Evolutionary conservation across 2,113 vertebrate genomes (phyloP).

Genomic region (Origma solitaria): DNA sequence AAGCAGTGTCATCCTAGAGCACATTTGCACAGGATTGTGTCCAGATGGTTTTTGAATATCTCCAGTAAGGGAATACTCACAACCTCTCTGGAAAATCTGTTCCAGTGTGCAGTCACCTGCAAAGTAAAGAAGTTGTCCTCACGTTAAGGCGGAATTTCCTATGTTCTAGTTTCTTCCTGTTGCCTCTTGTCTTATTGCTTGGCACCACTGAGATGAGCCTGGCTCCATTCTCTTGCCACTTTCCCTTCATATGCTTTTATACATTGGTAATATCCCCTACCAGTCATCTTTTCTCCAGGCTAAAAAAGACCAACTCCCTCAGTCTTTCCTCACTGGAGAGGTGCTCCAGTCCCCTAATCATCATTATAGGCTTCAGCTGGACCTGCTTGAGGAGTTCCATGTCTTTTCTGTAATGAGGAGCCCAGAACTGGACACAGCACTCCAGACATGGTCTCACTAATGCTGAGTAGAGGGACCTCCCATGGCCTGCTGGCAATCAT

Average conservation of each 20-base stretch:
- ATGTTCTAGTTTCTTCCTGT: not conserved
- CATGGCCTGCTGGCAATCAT: not conserved
- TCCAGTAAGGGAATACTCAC: not conserved
- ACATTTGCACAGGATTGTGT: no score
- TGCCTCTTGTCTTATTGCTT: not conserved
- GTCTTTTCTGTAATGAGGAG: not conserved
- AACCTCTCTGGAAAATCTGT: not conserved
- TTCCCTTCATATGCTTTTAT: not conserved
- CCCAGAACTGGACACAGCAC: not conserved
- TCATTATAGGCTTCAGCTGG: not conserved
- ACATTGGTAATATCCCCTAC: fast-evolving
- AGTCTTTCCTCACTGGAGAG: not conserved
- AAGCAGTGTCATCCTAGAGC: not conserved
- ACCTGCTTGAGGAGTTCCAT: not conserved
- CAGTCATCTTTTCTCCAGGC: not conserved
- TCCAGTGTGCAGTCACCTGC: not conserved
- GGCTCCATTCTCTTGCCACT: not conserved
- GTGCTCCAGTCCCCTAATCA: not conserved
- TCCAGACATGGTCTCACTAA: not conserved
- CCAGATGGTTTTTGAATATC: not conserved
- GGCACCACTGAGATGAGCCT: not conserved
- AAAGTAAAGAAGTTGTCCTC: not conserved
- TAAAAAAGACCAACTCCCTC: not conserved
- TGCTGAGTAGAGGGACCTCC: not conserved
- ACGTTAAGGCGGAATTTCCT: not conserved